Evolutionary conservation across 2,888 invertebrate species (phyloP), one percentile per base, ranked within the genome.

Genomic region (Hoplodrina blanda): DNA sequence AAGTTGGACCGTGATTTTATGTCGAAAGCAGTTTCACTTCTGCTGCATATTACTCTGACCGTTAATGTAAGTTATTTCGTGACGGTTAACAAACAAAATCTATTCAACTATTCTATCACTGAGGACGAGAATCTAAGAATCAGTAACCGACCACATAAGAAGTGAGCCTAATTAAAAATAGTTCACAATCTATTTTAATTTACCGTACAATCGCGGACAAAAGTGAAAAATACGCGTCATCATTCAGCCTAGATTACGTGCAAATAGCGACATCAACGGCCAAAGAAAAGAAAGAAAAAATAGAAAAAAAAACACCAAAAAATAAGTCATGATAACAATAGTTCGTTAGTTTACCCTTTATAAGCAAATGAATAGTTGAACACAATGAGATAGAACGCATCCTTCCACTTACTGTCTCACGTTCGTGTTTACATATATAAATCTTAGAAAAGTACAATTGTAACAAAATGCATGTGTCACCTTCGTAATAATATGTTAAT

Each of bases 401-500:
- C 80, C 66, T 79, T 76, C 81, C 79, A 85, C 86, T 81, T 81
- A 83, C 78, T 88, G 89, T 94, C 93, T 92, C 92, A 90, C 90
- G 88, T 86, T 84, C 84, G 84, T 95, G 95, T 95, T 94, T 94
- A 95, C 92, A 92, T 91, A 92, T 89, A 94, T 95, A 95, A 95
- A 95, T 95, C 94, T 94, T 89, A 88, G 85, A 84, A 83, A 88
- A 88, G 85, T 87, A 93, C 92, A 93, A 93, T 89, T 76, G 87
- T 76, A 80, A 90, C 90, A 89, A 91, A 91, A 90, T 90, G 90
- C 83, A 87, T 83, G 89, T 90, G 90, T 90, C 91, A 89, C 91
- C 90, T 90, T 88, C 62, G 83, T 92, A 91, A 91, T 94, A 93
- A 93, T 94, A 95, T 95, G 94, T 94, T 95, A 95, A 95, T 95